These are phyloP conservation scores for Ophiothrix spiculata DNA, from an alignment of 35 echinoderm and acorn worm genomes.

Conservation along the genomic window DNA sequence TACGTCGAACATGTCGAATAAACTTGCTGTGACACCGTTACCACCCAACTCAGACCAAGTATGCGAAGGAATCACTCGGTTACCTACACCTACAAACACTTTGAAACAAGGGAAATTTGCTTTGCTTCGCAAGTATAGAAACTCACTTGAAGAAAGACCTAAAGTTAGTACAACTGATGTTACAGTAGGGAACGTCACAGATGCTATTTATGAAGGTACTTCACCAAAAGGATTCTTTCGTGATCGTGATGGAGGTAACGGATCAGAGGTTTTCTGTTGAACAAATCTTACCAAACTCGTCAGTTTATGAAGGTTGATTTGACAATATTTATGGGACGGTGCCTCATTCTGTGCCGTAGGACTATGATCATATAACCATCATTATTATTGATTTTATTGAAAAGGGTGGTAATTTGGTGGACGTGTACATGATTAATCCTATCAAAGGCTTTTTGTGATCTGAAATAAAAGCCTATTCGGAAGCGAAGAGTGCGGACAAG, in stretches of 20 bases:
- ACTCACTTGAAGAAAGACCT: slow-evolving; percentile 72
- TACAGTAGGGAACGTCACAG: slow-evolving; percentile 72
- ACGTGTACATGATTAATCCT: too few species aligned
- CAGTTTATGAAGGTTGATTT: too few species aligned
- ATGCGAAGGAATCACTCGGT: not conserved
- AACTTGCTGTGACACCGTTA: slow-evolving; percentile 20
- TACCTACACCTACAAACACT: slow-evolving; percentile 48
- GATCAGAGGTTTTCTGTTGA: slow-evolving; percentile 39
- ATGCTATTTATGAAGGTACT: slow-evolving; percentile 73
- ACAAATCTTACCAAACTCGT: too few species aligned
- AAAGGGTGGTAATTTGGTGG: too few species aligned
- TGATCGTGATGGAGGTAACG: slow-evolving; percentile 37
- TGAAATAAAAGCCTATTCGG: too few species aligned
- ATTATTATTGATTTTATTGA: too few species aligned
- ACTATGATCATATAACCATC: too few species aligned
- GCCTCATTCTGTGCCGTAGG: too few species aligned
- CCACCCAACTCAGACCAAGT: slow-evolving; percentile 7
- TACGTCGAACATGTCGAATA: not conserved
- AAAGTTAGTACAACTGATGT: slow-evolving; percentile 71
- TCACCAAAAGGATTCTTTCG: slow-evolving; percentile 74
- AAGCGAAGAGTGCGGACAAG: too few species aligned
- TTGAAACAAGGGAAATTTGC: slow-evolving; percentile 86
- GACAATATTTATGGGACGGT: too few species aligned
- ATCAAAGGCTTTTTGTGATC: too few species aligned
- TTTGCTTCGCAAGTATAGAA: slow-evolving; percentile 79